phyloP scores from a whole-genome alignment of 2,797 vertebrate species.

The Myiotriccus ornatus region DNA sequence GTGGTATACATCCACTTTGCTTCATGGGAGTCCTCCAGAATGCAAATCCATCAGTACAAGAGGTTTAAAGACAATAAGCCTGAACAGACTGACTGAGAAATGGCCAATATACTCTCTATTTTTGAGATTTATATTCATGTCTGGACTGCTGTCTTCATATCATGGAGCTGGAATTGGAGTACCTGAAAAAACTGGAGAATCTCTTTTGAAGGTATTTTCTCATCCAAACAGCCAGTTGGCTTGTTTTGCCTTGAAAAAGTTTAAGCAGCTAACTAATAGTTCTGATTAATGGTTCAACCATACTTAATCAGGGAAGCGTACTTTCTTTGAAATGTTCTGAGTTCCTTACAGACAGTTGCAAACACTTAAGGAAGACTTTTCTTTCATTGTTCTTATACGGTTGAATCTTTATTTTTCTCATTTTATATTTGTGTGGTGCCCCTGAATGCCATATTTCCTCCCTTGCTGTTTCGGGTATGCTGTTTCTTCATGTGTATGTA shows the following conservation, averaged over 20 bases:
- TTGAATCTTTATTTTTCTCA: neutral
- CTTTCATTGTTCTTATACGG: neutral
- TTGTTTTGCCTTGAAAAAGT: neutral
- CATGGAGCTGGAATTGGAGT: neutral
- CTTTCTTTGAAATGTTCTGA: neutral
- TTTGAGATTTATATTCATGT: neutral
- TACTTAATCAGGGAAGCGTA: neutral
- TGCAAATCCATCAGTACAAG: neutral
- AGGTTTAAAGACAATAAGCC: neutral
- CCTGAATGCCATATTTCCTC: neutral
- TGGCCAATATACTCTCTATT: neutral
- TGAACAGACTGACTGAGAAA: neutral
- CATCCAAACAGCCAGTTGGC: neutral
- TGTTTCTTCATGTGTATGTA: neutral
- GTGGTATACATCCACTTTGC: neutral
- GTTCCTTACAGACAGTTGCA: neutral
- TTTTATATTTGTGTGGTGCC: neutral
- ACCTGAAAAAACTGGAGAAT: neutral
- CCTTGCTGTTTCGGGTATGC: neutral
- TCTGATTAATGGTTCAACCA: neutral
- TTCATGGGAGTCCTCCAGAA: neutral
- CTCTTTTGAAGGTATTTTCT: neutral
- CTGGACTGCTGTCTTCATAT: neutral
- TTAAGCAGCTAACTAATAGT: neutral
- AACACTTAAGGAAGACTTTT: neutral